Evolutionary conservation across 1,140 invertebrate species (phyloP).

Genomic region (Habropoda laboriosa): DNA sequence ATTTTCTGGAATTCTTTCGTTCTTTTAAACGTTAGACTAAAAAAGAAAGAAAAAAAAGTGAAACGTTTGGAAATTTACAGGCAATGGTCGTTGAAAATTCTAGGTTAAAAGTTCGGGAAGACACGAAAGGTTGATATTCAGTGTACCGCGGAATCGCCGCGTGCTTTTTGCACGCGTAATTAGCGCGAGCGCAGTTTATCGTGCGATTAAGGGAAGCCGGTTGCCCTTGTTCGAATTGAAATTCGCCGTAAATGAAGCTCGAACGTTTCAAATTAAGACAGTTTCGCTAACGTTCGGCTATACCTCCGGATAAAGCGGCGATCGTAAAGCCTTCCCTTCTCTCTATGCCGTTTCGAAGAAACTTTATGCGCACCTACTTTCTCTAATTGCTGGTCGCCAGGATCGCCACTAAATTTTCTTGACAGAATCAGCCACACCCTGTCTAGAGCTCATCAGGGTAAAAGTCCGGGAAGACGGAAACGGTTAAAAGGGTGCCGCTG

Average conservation of each 20-base stretch:
- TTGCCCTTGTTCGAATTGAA: slow-evolving; percentile 35
- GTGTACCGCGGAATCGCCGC: neutral
- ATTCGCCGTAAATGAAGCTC: slow-evolving; percentile 40
- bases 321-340: slow-evolving; percentile 46
- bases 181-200: slow-evolving; percentile 39
- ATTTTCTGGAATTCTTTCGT: too few relatives aligned
- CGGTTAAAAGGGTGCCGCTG: slow-evolving; percentile 22
- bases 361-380: slow-evolving; percentile 67
- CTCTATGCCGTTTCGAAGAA: slow-evolving; percentile 58
- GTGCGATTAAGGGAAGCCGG: slow-evolving; percentile 25
- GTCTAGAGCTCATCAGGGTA: slow-evolving; percentile 65
- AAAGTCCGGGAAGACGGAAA: slow-evolving; percentile 57
- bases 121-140: neutral
- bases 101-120: neutral
- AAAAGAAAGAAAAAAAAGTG: too few relatives aligned
- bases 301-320: slow-evolving; percentile 37
- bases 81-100: too few relatives aligned
- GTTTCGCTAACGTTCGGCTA: slow-evolving; percentile 29
- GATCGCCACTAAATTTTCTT: slow-evolving; percentile 67
- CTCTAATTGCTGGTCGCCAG: slow-evolving; percentile 63
- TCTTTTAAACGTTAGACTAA: too few relatives aligned
- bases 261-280: slow-evolving; percentile 47
- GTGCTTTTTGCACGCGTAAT: slow-evolving; percentile 26
- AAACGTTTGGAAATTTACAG: too few relatives aligned
- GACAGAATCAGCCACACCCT: slow-evolving; percentile 65